phyloP scores from a whole-genome alignment of 2,113 vertebrate genomes.

The Actenoides hombroni region DNA sequence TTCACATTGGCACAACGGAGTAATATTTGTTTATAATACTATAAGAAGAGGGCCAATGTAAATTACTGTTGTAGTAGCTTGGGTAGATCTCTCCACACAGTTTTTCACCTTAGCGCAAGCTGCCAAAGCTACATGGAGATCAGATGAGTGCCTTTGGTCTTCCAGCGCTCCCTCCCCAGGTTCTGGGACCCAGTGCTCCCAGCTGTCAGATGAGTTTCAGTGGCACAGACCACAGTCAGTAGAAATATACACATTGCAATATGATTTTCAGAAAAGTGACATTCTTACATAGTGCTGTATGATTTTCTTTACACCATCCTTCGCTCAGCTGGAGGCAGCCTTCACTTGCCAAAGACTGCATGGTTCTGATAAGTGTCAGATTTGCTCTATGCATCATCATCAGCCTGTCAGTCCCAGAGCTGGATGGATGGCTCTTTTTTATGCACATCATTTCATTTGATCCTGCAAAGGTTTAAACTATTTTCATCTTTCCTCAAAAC shows the following conservation, averaged over 20 bases:
- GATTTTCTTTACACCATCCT: background rate
- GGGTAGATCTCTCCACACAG: background rate
- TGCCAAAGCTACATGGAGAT: background rate
- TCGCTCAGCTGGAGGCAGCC: background rate
- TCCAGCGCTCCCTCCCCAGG: background rate
- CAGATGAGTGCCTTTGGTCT: accelerated
- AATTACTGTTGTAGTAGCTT: background rate
- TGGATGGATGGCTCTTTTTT: background rate
- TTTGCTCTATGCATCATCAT: background rate
- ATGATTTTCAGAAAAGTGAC: background rate
- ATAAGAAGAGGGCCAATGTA: accelerated
- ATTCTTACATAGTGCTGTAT: background rate
- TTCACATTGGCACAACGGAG: background rate
- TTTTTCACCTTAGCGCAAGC: background rate
- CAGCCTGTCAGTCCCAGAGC: background rate
- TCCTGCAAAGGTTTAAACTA: background rate
- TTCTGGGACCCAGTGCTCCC: background rate
- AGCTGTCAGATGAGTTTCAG: background rate
- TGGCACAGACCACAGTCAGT: background rate
- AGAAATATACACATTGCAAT: background rate
- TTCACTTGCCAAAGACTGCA: background rate
- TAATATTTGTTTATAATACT: background rate
- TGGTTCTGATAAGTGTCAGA: background rate
- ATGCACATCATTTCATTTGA: background rate
- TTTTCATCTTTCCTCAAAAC: background rate